phyloP scores from a whole-genome alignment of 2,797 vertebrate genomes.

The Anguilla megastoma region DNA sequence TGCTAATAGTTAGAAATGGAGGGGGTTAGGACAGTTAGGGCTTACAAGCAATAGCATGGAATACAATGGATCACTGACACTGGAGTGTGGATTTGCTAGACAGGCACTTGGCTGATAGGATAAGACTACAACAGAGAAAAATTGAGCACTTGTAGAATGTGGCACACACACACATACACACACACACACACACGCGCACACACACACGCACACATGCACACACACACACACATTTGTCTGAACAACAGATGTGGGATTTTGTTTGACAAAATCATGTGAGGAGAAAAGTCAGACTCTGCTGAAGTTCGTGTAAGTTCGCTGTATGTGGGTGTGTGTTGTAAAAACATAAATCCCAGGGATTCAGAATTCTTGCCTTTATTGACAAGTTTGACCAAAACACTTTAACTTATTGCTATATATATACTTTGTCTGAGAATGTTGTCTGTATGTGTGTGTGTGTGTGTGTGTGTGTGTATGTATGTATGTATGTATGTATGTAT shows the following conservation, averaged over 20 bases:
- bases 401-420: neutral
- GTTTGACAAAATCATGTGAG: neutral
- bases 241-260: neutral
- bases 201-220: too few species aligned
- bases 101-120: neutral
- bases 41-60: neutral
- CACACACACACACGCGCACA: too few species aligned
- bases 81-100: neutral
- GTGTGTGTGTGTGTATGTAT: neutral
- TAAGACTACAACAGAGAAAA: neutral
- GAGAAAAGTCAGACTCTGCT: neutral
- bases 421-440: too few species aligned
- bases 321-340: neutral
- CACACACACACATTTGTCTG: neutral
- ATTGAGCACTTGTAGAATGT: constrained; percentile 1
- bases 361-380: neutral
- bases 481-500: too few species aligned
- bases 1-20: neutral
- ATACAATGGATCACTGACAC: neutral
- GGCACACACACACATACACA: neutral
- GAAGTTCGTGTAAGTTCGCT: neutral
- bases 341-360: neutral
- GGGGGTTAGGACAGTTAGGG: neutral
- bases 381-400: neutral
- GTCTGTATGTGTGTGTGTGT: neutral